Evolutionary conservation across 2,797 vertebrate genomes (phyloP).

Genomic region (Emys orbicularis): DNA sequence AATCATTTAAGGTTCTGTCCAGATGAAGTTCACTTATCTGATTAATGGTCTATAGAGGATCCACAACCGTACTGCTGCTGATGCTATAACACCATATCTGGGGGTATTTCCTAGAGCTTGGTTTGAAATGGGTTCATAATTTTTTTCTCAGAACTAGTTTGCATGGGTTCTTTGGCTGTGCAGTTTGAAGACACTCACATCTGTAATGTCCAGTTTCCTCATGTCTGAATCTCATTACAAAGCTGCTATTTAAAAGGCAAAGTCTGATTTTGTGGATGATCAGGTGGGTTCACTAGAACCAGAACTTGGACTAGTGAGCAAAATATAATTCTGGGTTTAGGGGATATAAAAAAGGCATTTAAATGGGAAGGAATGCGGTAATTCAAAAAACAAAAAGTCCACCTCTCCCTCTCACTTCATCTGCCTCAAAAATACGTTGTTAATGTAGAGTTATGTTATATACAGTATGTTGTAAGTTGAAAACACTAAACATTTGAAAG

Average conservation of each 20-base stretch:
- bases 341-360: background rate
- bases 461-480: background rate
- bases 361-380: background rate
- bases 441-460: background rate
- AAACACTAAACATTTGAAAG: background rate
- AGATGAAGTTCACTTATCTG: background rate
- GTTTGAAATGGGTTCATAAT: conserved; percentile 17
- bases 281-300: background rate
- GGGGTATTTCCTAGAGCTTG: conserved; percentile 2
- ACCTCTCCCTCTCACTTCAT: background rate
- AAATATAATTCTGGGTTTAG: background rate
- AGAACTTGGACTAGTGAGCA: background rate
- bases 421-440: background rate
- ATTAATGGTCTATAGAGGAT: background rate
- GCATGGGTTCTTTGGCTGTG: background rate
- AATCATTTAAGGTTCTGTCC: background rate
- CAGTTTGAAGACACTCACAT: background rate
- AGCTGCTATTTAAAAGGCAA: background rate
- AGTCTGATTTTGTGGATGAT: background rate
- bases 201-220: background rate
- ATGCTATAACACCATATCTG: background rate
- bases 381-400: background rate
- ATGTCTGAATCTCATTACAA: background rate
- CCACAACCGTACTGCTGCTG: background rate
- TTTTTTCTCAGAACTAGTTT: conserved; percentile 4